Conservation (phyloP, 2,888 invertebrate genomes). For the Watsonalla cultraria region DNA sequence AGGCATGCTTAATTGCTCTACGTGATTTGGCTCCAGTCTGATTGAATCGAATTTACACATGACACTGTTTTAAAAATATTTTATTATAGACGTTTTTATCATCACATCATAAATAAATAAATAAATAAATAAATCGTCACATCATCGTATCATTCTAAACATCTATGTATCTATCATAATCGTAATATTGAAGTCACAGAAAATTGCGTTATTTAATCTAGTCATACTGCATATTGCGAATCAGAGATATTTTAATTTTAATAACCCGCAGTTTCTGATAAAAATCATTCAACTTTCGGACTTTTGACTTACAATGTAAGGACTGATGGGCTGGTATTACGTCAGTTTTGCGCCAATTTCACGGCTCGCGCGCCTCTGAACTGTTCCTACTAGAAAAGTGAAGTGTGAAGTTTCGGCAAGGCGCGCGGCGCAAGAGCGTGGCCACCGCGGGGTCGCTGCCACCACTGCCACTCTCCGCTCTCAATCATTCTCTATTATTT, state of each 20-base stretch:
- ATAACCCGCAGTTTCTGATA: neutral
- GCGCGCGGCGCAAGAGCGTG: slow-evolving; percentile 55
- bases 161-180: too few species aligned
- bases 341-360: slow-evolving; percentile 72
- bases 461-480: slow-evolving; percentile 25
- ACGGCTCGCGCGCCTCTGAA: slow-evolving; percentile 62
- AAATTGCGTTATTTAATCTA: too few species aligned
- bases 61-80: too few species aligned
- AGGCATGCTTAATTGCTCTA: slow-evolving; percentile 43
- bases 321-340: slow-evolving; percentile 42
- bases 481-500: slow-evolving; percentile 4
- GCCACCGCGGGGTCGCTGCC: slow-evolving; percentile 55
- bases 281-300: neutral
- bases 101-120: too few species aligned
- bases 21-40: slow-evolving; percentile 35
- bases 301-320: slow-evolving; percentile 16
- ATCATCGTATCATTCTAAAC: too few species aligned
- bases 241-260: neutral
- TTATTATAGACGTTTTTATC: too few species aligned
- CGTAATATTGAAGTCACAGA: too few species aligned
- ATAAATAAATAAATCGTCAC: too few species aligned
- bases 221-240: neutral
- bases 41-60: slow-evolving; percentile 44
- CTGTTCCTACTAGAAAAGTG: slow-evolving; percentile 72
- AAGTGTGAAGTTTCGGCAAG: slow-evolving; percentile 76